These are phyloP conservation scores for Drosophila setosimentum DNA, from an alignment of 2,888 invertebrate species.

Conservation along the genomic window DNA sequence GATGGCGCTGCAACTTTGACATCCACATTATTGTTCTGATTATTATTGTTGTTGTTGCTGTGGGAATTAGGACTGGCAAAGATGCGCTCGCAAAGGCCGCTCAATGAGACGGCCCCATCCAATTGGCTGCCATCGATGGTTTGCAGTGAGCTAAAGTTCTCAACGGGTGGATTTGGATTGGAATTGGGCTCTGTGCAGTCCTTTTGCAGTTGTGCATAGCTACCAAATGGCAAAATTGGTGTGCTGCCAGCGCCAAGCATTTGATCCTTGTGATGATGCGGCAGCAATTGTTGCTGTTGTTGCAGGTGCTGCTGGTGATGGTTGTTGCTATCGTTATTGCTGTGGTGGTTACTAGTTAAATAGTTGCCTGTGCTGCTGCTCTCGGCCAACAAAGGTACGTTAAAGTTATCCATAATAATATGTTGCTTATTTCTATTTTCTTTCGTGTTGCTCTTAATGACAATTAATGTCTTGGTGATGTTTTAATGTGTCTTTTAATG, in stretches of 20 bases:
- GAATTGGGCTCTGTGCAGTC: constrained; percentile 40
- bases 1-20: constrained; percentile 38
- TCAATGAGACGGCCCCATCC: constrained; percentile 65
- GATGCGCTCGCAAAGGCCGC: constrained; percentile 74
- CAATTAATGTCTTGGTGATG: constrained; percentile 28
- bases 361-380: constrained; percentile 54
- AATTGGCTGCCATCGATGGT: constrained; percentile 64
- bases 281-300: constrained; percentile 44
- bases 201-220: constrained; percentile 59
- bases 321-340: constrained; percentile 36
- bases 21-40: constrained; percentile 51
- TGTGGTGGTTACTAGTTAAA: constrained; percentile 30
- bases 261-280: constrained; percentile 81
- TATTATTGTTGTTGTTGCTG: constrained; percentile 40
- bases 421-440: constrained; percentile 41
- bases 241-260: constrained; percentile 80
- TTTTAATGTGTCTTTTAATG: constrained; percentile 14
- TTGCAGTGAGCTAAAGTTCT: constrained; percentile 55
- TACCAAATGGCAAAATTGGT: constrained; percentile 65
- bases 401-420: constrained; percentile 74
- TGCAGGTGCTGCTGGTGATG: constrained; percentile 47
- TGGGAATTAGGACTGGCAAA: constrained; percentile 70
- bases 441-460: constrained; percentile 58
- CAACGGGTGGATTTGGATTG: constrained; percentile 41
- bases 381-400: constrained; percentile 72